Evolutionary conservation across 2,113 vertebrate species (phyloP), one percentile per base, ranked within the genome.

Genomic region (Etheostoma spectabile): DNA sequence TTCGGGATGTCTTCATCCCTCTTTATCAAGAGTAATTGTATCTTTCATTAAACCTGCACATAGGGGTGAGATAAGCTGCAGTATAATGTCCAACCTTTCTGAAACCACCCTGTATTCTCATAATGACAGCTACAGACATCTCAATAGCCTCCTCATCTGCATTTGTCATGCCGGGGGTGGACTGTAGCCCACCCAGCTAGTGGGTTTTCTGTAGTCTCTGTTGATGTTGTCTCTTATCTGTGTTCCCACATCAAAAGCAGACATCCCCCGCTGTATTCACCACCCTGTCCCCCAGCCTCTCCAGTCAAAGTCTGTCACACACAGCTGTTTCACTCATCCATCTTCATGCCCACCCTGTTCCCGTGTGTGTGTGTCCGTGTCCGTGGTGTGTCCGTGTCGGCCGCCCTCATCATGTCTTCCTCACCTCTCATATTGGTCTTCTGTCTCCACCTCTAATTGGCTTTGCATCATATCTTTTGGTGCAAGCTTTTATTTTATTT

Each of bases 211-310:
- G 35, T 75, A 62, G 74, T 74, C 64, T 66, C 67, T 66, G 82
- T 89, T 83, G 77, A 77, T 88, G 75, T 74, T 86, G 86, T 77
- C 55, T 89, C 73, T 88, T 80, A 88, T 90, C 77, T 71, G 38
- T 74, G 74, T 66, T 70, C 82, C 74, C 70, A 89, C 86, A 88
- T 92, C 88, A 89, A 87, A 87, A 79, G 62, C 89, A 87, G 87
- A 85, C 80, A 2, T n/a, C 63, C 52, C 75, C 55, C 1, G 12
- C 55, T 62, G 55, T 15, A 38, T 51, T 60, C 64, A 1, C 80
- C 59, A 3, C 30, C 49, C 69, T 38, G 45, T 55, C 70, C 55
- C 33, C 55, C 45, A 45, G 7, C 52, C 68, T 82, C 57, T 77
- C 74, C 77, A 77, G 21, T 19, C 60, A 57, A 68, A 61, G 57